phyloP scores from a whole-genome alignment of 2,888 invertebrate genomes.

The Imbricaverruca yamaguchii region DNA sequence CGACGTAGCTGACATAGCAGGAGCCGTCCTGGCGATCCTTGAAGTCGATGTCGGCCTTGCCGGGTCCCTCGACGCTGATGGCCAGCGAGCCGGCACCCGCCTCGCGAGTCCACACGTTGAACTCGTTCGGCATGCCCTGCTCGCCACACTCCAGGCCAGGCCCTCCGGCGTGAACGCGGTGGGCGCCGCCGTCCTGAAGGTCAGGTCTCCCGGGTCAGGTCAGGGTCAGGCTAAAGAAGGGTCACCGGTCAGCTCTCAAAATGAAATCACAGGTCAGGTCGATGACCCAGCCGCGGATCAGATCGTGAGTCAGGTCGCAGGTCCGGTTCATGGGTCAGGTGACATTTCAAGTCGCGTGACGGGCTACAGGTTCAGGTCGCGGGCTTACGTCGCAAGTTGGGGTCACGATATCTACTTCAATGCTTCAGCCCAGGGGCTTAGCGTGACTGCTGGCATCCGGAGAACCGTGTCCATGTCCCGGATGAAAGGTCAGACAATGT shows the following conservation, averaged over 20 bases:
- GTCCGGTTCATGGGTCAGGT: too few relatives aligned
- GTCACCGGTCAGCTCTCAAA: not conserved
- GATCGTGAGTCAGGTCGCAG: too few relatives aligned
- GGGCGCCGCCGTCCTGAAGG: constrained; percentile 86
- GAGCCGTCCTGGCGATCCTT: constrained; percentile 95
- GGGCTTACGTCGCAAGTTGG: too few relatives aligned
- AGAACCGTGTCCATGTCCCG: too few relatives aligned
- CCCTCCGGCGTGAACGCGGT: constrained; percentile 94
- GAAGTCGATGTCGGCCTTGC: constrained; percentile 96
- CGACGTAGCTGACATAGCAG: constrained; percentile 89
- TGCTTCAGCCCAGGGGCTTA: too few relatives aligned
- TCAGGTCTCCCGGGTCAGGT: constrained; percentile 50
- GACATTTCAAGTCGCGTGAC: not conserved
- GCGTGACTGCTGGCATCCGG: too few relatives aligned
- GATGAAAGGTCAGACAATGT: too few relatives aligned
- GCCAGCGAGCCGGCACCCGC: constrained; percentile 94
- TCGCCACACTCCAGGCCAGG: constrained; percentile 89
- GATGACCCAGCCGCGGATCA: too few relatives aligned
- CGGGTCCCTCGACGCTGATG: constrained; percentile 95
- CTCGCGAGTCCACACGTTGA: constrained; percentile 97
- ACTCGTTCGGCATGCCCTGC: constrained; percentile 75
- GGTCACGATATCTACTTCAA: too few relatives aligned
- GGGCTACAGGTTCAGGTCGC: too few relatives aligned
- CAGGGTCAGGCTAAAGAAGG: constrained; percentile 12
- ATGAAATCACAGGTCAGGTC: too few relatives aligned